Percentiles rank a stretch among this genome's conserved stretches.
phyloP scores from a whole-genome alignment of 92 coral and sea anemone genomes.

The Parazoanthus swiftii region DNA sequence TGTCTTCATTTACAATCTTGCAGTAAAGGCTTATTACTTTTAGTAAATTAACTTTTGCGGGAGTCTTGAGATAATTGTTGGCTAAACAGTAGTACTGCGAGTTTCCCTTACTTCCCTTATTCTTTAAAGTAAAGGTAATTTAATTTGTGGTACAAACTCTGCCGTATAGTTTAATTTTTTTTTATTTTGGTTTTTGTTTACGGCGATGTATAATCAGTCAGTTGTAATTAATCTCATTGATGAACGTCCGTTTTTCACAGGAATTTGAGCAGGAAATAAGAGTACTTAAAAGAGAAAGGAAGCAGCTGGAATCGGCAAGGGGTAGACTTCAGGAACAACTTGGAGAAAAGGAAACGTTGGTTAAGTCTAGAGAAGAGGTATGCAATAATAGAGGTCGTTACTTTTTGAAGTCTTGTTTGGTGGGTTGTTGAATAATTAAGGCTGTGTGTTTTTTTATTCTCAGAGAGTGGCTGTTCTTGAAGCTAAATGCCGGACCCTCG shows the following conservation, averaged over 20 bases:
- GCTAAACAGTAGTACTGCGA: neutral
- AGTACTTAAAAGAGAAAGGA: constrained; percentile 62
- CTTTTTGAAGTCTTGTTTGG: neutral
- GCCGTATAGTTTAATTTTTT: too few species aligned
- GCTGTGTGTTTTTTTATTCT: neutral
- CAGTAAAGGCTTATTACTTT: too few species aligned
- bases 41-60: neutral
- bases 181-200: too few species aligned
- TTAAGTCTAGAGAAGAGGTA: constrained; percentile 45
- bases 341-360: constrained; percentile 59
- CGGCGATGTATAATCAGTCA: neutral
- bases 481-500: constrained; percentile 15
- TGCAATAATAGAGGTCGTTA: neutral
- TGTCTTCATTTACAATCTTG: neutral
- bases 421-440: neutral
- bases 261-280: constrained; percentile 70
- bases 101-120: neutral
- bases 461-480: constrained; percentile 40
- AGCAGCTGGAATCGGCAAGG: constrained; percentile 64
- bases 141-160: neutral
- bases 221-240: neutral
- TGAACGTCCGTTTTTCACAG: constrained; percentile 10
- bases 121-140: too few species aligned
- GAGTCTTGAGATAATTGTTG: neutral
- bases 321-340: constrained; percentile 66